Evolutionary conservation across 2,113 vertebrate species (phyloP), one percentile per base, ranked within the genome.

Genomic region (Stegostoma tigrinum): DNA sequence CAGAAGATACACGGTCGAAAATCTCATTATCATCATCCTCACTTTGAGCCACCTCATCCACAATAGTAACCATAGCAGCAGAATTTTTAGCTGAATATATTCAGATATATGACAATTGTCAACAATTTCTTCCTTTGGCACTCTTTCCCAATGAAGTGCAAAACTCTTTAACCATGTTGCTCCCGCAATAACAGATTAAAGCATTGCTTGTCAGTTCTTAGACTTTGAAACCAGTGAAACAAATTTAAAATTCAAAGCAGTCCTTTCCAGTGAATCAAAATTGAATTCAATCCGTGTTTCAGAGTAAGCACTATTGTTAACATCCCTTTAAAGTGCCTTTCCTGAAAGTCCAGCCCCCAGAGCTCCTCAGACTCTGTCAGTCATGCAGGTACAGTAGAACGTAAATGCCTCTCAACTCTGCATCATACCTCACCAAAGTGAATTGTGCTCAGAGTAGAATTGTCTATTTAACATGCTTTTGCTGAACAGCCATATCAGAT

Each of bases 41-140:
- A 70, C 38, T 70, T 66, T 48, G 45, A 52, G 67, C 42, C 45
- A 52, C 24, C 68, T 95, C 68, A 45, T 72, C 94, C 67, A 34
- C 34, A 68, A 95, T 70, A 34, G 94, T 95, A 72, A 61, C 94
- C 67, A 95, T 95, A 52, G 94, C 94, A 95, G 45, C 94, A 95
- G 94, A 70, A 95, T 24, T 24, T 12, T 70, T 94, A 42, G 66
- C 38, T 48, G n/a, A 5, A 68, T 68, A 94, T 15, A 70, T 30
- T 70, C 67, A 72, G 27, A 75, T 95, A 48, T 75, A 27, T 95
- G 61, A n/a, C 14, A 94, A 94, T 24, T 48, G 66, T 42, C 5
- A 94, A 48, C 67, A 94, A 70, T 66, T 70, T 94, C 66, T 94
- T 70, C 93, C 66, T 30, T 89, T 52, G 45, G 27, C n/a, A 24